A percentile compares a stretch with the other conserved stretches of the same genome.
These are phyloP conservation scores for Buphagus erythrorhynchus DNA, from an alignment of 2,797 vertebrate species.

Conservation along the genomic window DNA sequence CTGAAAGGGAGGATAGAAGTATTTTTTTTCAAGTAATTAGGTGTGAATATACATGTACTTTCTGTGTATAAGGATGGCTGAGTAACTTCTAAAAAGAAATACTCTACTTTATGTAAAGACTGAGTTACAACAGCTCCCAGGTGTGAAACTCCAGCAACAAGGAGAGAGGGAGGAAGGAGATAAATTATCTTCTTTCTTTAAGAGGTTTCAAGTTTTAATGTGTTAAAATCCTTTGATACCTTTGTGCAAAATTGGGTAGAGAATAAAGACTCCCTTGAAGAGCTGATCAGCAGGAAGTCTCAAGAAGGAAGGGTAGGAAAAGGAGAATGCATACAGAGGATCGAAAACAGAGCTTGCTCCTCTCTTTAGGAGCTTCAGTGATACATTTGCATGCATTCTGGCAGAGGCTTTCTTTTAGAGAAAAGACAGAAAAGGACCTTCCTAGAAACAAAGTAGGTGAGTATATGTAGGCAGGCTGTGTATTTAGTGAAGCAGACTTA, in stretches of 20 bases:
- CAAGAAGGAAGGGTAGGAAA: neutral
- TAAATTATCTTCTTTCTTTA: neutral
- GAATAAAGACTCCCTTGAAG: conserved; percentile 17
- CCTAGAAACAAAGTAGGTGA: neutral
- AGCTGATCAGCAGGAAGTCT: neutral
- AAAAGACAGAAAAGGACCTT: neutral
- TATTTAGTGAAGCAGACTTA: neutral
- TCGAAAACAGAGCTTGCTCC: accelerated
- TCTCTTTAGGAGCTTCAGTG: neutral
- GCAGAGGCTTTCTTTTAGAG: neutral
- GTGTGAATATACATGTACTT: neutral
- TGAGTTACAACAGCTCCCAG: neutral
- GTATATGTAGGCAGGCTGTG: neutral
- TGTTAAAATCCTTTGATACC: conserved; percentile 28
- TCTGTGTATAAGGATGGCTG: neutral
- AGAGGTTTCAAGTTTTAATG: conserved; percentile 12
- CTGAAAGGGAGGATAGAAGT: neutral
- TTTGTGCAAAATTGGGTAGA: conserved; percentile 22
- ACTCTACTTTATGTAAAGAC: neutral
- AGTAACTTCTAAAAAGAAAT: neutral
- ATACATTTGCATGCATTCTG: neutral
- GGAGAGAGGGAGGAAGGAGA: neutral
- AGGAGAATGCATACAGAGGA: neutral
- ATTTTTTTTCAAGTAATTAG: neutral
- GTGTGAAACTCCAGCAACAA: neutral